Conservation (phyloP, 2,113 vertebrate genomes). For the Nettapus auritus region DNA sequence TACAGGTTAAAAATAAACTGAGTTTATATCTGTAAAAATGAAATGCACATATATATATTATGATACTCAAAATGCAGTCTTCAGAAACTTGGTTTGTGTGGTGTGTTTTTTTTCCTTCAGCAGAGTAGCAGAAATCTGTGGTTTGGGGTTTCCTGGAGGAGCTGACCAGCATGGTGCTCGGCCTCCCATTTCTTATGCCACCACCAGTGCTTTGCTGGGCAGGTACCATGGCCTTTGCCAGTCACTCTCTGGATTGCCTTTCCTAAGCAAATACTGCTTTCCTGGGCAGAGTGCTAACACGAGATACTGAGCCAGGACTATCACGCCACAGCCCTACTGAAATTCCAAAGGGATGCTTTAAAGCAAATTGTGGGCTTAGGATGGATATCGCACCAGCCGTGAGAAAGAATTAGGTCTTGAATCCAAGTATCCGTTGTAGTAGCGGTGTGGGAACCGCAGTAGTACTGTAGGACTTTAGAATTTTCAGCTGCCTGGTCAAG, state of each 20-base stretch:
- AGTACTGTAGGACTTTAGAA: not conserved
- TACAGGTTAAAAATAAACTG: slow-evolving; percentile 77
- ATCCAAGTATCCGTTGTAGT: not conserved
- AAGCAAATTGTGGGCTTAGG: not conserved
- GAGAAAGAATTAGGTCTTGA: not conserved
- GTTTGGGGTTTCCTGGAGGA: slow-evolving; percentile 13
- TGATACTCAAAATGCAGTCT: slow-evolving; percentile 84
- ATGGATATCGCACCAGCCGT: not conserved
- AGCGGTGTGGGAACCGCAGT: not conserved
- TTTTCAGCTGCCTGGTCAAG: not conserved
- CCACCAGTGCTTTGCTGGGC: not conserved
- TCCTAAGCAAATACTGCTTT: rapidly evolving
- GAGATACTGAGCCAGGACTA: not conserved
- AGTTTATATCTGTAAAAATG: slow-evolving; percentile 82
- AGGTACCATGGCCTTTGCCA: not conserved
- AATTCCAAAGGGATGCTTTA: not conserved
- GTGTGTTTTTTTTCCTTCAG: slow-evolving; percentile 73
- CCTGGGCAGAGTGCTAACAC: rapidly evolving
- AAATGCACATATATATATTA: slow-evolving; percentile 82
- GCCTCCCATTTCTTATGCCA: not conserved
- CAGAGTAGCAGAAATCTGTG: slow-evolving; percentile 36
- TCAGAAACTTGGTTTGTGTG: slow-evolving; percentile 80
- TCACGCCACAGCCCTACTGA: not conserved
- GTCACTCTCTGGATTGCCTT: not conserved
- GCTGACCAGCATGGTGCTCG: not conserved